phyloP scores from a whole-genome alignment of 2,888 invertebrate species.

The Antitype chi region DNA sequence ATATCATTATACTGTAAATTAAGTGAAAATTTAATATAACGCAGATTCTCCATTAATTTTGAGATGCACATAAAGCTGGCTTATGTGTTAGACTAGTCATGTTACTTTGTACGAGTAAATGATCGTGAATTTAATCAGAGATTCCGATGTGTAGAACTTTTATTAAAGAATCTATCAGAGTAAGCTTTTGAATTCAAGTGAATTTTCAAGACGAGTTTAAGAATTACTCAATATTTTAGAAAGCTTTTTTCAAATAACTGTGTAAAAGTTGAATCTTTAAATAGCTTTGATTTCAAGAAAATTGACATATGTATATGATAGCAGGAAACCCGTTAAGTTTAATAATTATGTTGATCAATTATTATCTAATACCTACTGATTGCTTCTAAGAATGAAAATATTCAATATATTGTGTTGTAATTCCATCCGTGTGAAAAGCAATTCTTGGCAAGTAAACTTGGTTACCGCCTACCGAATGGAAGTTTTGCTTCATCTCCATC shows the following conservation, averaged over 20 bases:
- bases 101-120: constrained; percentile 15
- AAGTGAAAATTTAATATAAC: constrained; percentile 64
- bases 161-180: background rate
- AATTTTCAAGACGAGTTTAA: background rate
- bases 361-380: background rate
- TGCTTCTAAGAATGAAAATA: background rate
- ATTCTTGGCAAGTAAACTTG: constrained; percentile 10
- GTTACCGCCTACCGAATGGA: background rate
- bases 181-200: background rate
- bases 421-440: background rate
- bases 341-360: background rate
- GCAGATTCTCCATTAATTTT: constrained; percentile 56
- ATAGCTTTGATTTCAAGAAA: constrained; percentile 1
- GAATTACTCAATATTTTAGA: background rate
- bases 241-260: background rate
- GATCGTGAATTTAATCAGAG: background rate
- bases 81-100: constrained; percentile 29
- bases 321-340: background rate
- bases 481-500: constrained; percentile 1
- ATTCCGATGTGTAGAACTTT: background rate
- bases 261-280: background rate
- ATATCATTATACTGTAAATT: constrained; percentile 68
- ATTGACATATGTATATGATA: background rate
- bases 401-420: background rate
- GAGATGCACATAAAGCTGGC: constrained; percentile 29